Evolutionary conservation across 1,140 invertebrate genomes (phyloP).

Genomic region (Tyrophagus putrescentiae): DNA sequence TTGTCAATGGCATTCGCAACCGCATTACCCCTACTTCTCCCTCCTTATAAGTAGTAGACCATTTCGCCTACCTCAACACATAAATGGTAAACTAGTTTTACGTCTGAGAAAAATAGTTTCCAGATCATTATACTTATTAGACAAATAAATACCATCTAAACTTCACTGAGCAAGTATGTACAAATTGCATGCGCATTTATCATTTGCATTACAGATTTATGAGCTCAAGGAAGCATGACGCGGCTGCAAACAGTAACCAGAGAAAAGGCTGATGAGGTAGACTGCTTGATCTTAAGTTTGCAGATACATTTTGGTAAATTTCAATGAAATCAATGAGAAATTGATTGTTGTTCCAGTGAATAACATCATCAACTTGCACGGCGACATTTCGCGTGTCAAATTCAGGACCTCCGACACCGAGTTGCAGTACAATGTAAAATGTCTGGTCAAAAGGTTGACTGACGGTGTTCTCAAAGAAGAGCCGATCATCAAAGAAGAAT

Average conservation of each 20-base stretch:
- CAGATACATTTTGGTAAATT: slow-evolving; percentile 1
- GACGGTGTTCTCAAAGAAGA: neutral
- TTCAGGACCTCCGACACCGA: slow-evolving; percentile 17
- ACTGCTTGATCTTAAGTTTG: neutral
- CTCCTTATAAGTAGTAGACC: no score
- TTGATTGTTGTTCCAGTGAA: neutral
- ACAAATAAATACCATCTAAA: no score
- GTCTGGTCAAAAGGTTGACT: slow-evolving; percentile 9
- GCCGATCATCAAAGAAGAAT: slow-evolving; percentile 5
- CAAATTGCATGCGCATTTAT: no score
- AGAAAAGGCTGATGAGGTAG: neutral
- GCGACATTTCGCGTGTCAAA: neutral
- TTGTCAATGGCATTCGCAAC: neutral
- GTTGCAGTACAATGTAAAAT: slow-evolving; percentile 9
- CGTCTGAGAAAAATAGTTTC: no score
- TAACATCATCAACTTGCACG: neutral
- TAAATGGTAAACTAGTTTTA: no score
- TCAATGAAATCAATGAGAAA: slow-evolving; percentile 9
- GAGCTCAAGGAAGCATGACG: no score
- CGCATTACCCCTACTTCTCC: neutral
- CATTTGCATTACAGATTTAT: no score
- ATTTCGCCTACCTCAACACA: no score
- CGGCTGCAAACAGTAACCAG: neutral
- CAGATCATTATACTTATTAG: no score
- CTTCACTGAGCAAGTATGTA: no score